Base-by-base conservation (phyloP, 2,888 invertebrate species). In the Nineta flava region DNA sequence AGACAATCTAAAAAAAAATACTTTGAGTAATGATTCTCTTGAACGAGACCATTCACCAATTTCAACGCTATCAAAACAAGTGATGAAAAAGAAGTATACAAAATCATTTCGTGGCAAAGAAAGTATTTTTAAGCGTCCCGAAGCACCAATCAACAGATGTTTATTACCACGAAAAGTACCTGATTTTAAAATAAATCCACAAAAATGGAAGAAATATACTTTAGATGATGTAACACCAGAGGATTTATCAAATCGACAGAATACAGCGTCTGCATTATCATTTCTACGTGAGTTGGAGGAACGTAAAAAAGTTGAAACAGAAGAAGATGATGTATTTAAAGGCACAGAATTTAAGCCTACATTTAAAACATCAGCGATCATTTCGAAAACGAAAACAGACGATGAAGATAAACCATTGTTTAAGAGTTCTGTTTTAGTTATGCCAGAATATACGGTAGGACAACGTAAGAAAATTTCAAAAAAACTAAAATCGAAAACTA, bases 391-490 rank as follows among this genome's bases (percentile, higher is more conserved):
- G 42, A 43, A 45, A 47, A 32, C 31, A 40, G 52, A 47, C 15
- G 53, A 55, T 2, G 58, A 64, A n/a, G 59, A 60, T 21, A 73
- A 70, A 53, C 65, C 76, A 5, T 66, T 74, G 47, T 77, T 82
- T 57, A 76, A 74, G 59, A 78, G 74, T 53, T 80, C 77, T 50
- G 87, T 84, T 66, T 61, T 85, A 43, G 67, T 87, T 0, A 83
- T 87, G 83, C 87, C 88, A 0, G 87, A 88, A 59, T 87, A 87
- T 72, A 77, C 85, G 13, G 76, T 88, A 51, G 88, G 88, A 1
- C 73, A 75, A 55, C 75, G 74, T 56, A 67, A 65, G 46, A 73
- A 69, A 55, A 76, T 70, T 58, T 68, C 69, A 50, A 74, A 68
- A 52, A 73, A 68, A 60, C 63, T 56, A 35, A 57, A 52, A 17